Conservation (phyloP, 2,888 invertebrate species). For the Drosophila kokeensis region DNA sequence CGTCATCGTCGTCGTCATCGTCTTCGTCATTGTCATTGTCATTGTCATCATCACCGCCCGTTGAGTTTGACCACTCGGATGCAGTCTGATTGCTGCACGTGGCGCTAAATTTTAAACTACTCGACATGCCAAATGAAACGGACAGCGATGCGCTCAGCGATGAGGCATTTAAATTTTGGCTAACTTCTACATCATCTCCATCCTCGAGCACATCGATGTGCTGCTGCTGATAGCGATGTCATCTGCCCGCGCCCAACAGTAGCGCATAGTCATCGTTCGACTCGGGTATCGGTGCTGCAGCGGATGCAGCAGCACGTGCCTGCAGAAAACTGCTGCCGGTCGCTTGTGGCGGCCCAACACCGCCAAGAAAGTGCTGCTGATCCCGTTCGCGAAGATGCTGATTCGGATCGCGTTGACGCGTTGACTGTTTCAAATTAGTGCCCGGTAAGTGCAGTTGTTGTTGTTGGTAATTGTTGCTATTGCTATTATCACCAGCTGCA, state of each 20-base stretch:
- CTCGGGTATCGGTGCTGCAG: constrained; percentile 78
- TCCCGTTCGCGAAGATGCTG: constrained; percentile 70
- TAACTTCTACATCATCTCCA: constrained; percentile 72
- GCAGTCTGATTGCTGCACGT: constrained; percentile 75
- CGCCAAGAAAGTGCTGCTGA: constrained; percentile 60
- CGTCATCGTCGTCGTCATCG: constrained; percentile 42
- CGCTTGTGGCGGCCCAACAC: constrained; percentile 62
- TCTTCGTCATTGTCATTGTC: constrained; percentile 50
- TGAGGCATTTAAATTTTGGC: constrained; percentile 75
- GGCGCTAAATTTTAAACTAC: constrained; percentile 80
- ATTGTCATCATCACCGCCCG: constrained; percentile 70
- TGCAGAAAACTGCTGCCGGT: constrained; percentile 75
- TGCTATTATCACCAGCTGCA: constrained; percentile 55
- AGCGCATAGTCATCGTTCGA: constrained; percentile 80
- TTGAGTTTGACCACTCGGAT: constrained; percentile 80
- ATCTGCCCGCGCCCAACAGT: constrained; percentile 80
- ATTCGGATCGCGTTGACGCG: constrained; percentile 70
- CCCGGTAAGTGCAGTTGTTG: constrained; percentile 73
- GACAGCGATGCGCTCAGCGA: constrained; percentile 80
- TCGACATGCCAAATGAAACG: constrained; percentile 79
- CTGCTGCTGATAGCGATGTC: constrained; percentile 77
- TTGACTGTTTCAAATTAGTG: constrained; percentile 56
- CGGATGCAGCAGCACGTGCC: constrained; percentile 67
- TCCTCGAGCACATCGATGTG: constrained; percentile 61
- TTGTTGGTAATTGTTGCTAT: constrained; percentile 78